phyloP scores from a whole-genome alignment of 1,140 invertebrate genomes.

The Asbolus verrucosus region DNA sequence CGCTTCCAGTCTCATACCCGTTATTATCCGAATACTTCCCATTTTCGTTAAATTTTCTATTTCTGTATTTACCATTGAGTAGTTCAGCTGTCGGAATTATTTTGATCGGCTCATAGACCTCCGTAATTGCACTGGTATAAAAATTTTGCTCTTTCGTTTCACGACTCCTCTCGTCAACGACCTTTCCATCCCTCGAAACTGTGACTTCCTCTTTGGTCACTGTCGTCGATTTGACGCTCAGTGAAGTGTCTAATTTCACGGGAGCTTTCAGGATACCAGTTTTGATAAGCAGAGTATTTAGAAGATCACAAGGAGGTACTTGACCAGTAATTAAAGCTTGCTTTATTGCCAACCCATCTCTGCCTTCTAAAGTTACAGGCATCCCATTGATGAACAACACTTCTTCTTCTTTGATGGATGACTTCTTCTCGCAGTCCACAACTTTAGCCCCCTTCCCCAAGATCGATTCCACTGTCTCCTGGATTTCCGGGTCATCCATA shows the following conservation, averaged over 20 bases:
- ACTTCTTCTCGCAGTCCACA: conserved; percentile 82
- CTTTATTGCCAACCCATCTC: conserved; percentile 78
- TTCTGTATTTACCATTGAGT: conserved; percentile 54
- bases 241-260: conserved; percentile 78
- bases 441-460: conserved; percentile 81
- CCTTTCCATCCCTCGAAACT: conserved; percentile 75
- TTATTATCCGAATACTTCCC: conserved; percentile 52
- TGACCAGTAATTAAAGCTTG: conserved; percentile 78
- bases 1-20: conserved; percentile 50
- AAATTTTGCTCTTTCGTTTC: conserved; percentile 82
- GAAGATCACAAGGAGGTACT: conserved; percentile 78
- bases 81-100: conserved; percentile 66
- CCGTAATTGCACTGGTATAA: conserved; percentile 76
- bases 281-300: conserved; percentile 78
- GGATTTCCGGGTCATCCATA: conserved; percentile 81
- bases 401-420: conserved; percentile 79
- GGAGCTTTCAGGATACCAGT: conserved; percentile 77
- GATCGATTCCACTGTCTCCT: conserved; percentile 82
- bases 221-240: conserved; percentile 79
- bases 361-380: conserved; percentile 76
- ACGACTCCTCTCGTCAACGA: conserved; percentile 78
- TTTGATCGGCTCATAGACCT: conserved; percentile 77
- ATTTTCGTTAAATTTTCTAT: conserved; percentile 45
- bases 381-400: conserved; percentile 81
- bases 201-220: conserved; percentile 81